Conservation (phyloP, 2,888 invertebrate species). For the Galerucella calmariensis region DNA sequence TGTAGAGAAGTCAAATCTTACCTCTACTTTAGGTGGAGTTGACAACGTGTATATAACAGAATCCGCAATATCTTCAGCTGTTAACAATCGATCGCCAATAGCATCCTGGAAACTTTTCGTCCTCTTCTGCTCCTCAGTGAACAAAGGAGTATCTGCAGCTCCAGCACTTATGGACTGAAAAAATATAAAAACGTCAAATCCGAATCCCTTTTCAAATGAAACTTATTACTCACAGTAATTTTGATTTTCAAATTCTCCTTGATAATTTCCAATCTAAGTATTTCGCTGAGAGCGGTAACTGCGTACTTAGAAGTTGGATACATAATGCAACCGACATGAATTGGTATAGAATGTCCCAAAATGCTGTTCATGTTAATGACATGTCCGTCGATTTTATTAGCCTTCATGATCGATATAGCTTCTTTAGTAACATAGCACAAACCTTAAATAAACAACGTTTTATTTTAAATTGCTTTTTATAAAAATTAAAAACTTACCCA, state of each 20-base stretch:
- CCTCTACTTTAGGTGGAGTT: constrained; percentile 20
- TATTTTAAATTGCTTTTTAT: not conserved
- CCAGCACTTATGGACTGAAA: constrained; percentile 53
- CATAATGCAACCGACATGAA: constrained; percentile 42
- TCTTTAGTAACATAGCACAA: constrained; percentile 52
- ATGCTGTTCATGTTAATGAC: constrained; percentile 57
- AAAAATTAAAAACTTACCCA: constrained; percentile 41
- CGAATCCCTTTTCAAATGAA: not conserved
- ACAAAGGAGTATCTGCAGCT: constrained; percentile 40
- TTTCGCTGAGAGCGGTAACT: constrained; percentile 44
- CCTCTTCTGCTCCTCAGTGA: constrained; percentile 7
- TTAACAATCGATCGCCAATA: not conserved
- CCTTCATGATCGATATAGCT: constrained; percentile 52
- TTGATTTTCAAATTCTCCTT: constrained; percentile 42
- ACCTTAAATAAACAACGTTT: constrained; percentile 37
- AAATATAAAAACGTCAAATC: not conserved
- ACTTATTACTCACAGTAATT: constrained; percentile 37
- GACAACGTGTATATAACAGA: constrained; percentile 18
- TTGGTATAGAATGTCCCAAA: constrained; percentile 51
- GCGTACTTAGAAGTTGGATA: constrained; percentile 46
- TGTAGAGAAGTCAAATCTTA: not conserved
- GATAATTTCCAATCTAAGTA: constrained; percentile 41
- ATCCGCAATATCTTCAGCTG: constrained; percentile 13
- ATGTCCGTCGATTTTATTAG: constrained; percentile 53
- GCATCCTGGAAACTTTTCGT: constrained; percentile 2